Base-by-base conservation (phyloP, 2,888 invertebrate species). In the Xestoiulus laeticollis region DNA sequence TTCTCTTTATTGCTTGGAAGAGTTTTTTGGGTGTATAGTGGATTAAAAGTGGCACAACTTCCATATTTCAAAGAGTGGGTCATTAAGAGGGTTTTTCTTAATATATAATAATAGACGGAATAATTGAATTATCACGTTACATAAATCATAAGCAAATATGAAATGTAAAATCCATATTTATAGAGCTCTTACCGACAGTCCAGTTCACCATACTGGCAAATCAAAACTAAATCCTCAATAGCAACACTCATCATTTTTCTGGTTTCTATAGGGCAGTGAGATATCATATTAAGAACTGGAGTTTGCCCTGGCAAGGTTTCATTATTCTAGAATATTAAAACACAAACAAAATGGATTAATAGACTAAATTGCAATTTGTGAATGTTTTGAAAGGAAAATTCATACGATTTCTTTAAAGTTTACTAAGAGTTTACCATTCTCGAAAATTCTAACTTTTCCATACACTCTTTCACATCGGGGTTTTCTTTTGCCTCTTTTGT, bases 21-120 rank as follows among this genome's bases (percentile, higher is more conserved):
- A 22, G 68, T 68, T 68, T 10, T 68, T 68, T 68, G 26, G 22
- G 26, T 68, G 26, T 6, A 68, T 26, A 26, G 12, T 8, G 68
- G 68, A 68, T 68, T 68, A 26, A 68, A 68, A 19, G 68, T 68
- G 26, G 68, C 68, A 68, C 68, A 68, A 68, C 68, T 68, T 22
- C 68, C 68, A 68, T 68, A 68, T 68, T 26, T 22, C 68, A 68
- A 68, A 22, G 68, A 68, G 12, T 68, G 68, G 68, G 68, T 26
- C 68, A 26, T 68, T 26, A 68, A 12, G 26, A 68, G 68, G 26
- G 26, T 26, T 6, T 10, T 68, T 68, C 68, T 68, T 10, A 68
- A 8, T 26, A 68, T 68, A 26, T n/a, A 10, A 48, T 48, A 48
- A 14, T 19, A 48, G 2, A 48, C 14, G 16, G 43, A 16, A 14